These are phyloP conservation scores for Plebejus anna DNA, from an alignment of 2,888 invertebrate genomes.

Conservation along the genomic window DNA sequence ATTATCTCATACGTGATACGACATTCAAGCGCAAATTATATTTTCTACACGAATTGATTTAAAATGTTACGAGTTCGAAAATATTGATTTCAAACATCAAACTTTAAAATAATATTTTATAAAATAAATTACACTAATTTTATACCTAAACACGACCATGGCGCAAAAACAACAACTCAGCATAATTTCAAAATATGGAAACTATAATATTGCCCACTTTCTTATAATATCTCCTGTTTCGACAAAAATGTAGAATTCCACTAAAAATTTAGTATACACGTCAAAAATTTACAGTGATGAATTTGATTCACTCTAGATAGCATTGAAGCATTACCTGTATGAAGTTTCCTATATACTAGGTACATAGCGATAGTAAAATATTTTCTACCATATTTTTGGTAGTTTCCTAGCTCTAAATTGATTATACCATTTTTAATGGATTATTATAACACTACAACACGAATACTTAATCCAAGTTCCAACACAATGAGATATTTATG, in stretches of 20 bases:
- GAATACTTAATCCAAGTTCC: constrained; percentile 7
- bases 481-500: constrained; percentile 5
- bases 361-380: constrained; percentile 51
- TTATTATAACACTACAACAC: constrained; percentile 3
- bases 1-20: constrained; percentile 8
- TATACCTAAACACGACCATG: constrained; percentile 6
- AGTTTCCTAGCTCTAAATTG: constrained; percentile 58
- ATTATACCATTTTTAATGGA: constrained; percentile 27
- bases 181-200: constrained; percentile 1
- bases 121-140: constrained; percentile 10
- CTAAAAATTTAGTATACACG: constrained; percentile 36
- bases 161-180: constrained; percentile 1
- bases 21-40: not conserved
- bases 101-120: not conserved
- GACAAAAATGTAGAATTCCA: constrained; percentile 4
- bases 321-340: constrained; percentile 49
- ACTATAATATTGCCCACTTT: not conserved
- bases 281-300: constrained; percentile 45
- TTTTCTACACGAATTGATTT: not conserved
- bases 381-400: constrained; percentile 60
- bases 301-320: constrained; percentile 54
- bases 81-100: not conserved
- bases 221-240: constrained; percentile 7
- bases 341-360: constrained; percentile 47
- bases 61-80: not conserved